Evolutionary conservation across 1,140 invertebrate genomes (phyloP).

Genomic region (Neocloeon triangulifer): DNA sequence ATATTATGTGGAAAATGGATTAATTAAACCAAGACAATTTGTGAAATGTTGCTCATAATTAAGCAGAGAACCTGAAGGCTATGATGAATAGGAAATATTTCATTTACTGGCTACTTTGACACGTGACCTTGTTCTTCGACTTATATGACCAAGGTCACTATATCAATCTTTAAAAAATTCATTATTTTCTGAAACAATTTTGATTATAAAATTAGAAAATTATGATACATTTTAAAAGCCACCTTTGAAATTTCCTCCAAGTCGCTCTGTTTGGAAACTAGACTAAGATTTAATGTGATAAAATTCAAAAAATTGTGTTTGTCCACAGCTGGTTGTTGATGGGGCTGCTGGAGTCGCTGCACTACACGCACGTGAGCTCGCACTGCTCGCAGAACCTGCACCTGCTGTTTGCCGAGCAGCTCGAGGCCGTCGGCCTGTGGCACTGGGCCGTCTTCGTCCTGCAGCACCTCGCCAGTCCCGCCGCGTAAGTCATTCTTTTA

Average conservation of each 20-base stretch:
- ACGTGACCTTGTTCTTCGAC: too few species aligned
- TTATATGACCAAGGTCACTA: too few species aligned
- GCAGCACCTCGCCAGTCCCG: conserved; percentile 45
- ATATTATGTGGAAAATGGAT: too few species aligned
- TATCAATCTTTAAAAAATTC: too few species aligned
- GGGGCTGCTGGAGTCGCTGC: conserved; percentile 41
- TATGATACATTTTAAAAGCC: too few species aligned
- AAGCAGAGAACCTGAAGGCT: too few species aligned
- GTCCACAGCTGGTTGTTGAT: conserved; percentile 40
- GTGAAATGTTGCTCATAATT: too few species aligned
- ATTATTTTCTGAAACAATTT: too few species aligned
- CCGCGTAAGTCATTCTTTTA: conserved; percentile 16
- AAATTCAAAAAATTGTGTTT: neutral
- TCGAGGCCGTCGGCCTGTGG: conserved; percentile 64
- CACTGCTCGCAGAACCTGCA: conserved; percentile 32
- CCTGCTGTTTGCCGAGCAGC: conserved; percentile 53
- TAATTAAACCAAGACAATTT: too few species aligned
- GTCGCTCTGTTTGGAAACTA: conserved; percentile 3
- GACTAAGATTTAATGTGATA: conserved; percentile 2
- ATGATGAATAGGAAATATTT: too few species aligned
- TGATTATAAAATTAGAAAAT: too few species aligned
- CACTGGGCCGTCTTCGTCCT: conserved; percentile 74
- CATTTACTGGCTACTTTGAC: too few species aligned
- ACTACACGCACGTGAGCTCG: conserved; percentile 41
- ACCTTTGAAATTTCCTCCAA: conserved; percentile 5